Conservation (phyloP, 2,113 vertebrate genomes). For the Helogale parvula region DNA sequence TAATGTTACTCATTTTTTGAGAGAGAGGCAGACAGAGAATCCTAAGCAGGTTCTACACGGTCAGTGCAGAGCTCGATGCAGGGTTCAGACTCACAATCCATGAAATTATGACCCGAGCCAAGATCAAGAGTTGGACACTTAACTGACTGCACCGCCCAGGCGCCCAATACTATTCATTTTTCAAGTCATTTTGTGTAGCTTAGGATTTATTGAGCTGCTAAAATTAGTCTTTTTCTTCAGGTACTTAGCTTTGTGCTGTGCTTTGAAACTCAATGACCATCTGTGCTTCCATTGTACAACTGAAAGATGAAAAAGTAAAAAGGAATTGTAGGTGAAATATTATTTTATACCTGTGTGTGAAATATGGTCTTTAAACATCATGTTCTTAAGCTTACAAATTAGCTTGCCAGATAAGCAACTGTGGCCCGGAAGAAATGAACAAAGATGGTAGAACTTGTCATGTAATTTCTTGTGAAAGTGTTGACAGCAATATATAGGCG, state of each 20-base stretch:
- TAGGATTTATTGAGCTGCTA: constrained; percentile 25
- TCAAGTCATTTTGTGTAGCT: not conserved
- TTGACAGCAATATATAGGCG: not conserved
- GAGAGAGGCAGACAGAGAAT: no score
- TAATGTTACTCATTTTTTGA: no score
- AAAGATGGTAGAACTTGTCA: not conserved
- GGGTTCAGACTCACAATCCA: no score
- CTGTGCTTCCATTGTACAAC: not conserved
- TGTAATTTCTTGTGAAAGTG: not conserved
- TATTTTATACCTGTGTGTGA: not conserved
- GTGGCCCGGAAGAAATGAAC: not conserved
- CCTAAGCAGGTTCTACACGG: no score
- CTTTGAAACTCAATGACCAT: not conserved
- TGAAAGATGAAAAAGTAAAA: not conserved
- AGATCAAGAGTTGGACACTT: no score
- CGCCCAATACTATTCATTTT: no score
- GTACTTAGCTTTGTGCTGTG: not conserved
- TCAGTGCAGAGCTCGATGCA: no score
- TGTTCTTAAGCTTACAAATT: constrained; percentile 21
- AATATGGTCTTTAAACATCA: not conserved
- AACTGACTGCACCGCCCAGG: no score
- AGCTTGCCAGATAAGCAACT: not conserved
- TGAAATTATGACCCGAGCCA: no score
- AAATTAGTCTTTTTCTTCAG: not conserved
- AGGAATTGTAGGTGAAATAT: not conserved